Percentiles rank a stretch among this genome's conserved stretches.
Conservation (phyloP, 2,113 vertebrate genomes). For the Galbula dea region DNA sequence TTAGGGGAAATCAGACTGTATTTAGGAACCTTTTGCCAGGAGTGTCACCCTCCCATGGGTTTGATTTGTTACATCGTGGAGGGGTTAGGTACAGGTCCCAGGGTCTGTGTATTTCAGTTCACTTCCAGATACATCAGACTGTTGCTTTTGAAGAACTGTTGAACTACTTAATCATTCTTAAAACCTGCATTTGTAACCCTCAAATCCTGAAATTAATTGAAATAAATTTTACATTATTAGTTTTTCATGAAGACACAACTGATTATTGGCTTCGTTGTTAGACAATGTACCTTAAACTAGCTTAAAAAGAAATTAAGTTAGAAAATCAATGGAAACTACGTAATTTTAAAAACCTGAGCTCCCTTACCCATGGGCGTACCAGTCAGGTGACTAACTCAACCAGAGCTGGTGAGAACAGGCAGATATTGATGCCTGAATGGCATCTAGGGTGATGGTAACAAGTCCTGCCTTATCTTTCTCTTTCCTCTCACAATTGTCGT, state of each 20-base stretch:
- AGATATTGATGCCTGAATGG: not conserved
- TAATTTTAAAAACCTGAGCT: not conserved
- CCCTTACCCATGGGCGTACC: not conserved
- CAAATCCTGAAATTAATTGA: not conserved
- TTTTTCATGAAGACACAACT: not conserved
- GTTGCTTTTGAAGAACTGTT: not conserved
- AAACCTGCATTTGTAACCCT: not conserved
- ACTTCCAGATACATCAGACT: not conserved
- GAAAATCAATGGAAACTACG: not conserved
- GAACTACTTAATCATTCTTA: not conserved
- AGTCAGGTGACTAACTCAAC: not conserved
- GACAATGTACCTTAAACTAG: not conserved
- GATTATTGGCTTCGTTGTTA: not conserved
- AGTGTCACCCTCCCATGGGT: not conserved
- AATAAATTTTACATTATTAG: too few relatives aligned
- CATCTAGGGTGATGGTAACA: too few relatives aligned
- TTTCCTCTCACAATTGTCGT: not conserved
- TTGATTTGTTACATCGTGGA: rapidly evolving
- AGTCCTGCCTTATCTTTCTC: not conserved
- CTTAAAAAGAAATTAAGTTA: not conserved
- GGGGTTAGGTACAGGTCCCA: not conserved
- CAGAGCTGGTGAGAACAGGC: not conserved
- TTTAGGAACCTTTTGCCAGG: not conserved
- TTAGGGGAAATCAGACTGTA: not conserved
- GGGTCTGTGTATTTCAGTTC: not conserved